Conservation (phyloP, 2,888 invertebrate genomes). For the Nephrocerus scutellatus region DNA sequence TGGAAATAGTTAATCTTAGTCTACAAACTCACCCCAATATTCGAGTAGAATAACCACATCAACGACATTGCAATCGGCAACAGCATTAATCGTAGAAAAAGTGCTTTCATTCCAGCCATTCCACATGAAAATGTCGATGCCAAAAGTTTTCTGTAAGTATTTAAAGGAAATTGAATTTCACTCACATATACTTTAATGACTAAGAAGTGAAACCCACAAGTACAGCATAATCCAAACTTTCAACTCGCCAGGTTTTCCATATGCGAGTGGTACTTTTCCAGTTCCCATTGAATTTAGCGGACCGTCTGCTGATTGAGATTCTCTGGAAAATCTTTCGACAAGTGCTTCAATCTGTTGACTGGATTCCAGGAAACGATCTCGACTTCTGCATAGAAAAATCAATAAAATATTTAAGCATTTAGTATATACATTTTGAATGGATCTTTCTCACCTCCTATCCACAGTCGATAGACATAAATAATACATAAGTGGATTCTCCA, state of each 20-base stretch:
- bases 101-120: slow-evolving; percentile 65
- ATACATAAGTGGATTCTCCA: slow-evolving; percentile 97
- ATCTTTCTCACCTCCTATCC: slow-evolving; percentile 47
- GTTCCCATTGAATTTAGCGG: slow-evolving; percentile 53
- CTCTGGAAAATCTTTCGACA: slow-evolving; percentile 84
- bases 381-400: slow-evolving; percentile 51
- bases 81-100: slow-evolving; percentile 66
- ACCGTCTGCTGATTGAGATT: slow-evolving; percentile 63
- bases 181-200: slow-evolving; percentile 17
- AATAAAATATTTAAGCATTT: not conserved
- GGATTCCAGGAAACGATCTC: slow-evolving; percentile 88
- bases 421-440: not conserved
- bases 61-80: slow-evolving; percentile 71
- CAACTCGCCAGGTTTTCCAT: slow-evolving; percentile 64
- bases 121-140: slow-evolving; percentile 74
- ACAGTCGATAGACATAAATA: slow-evolving; percentile 65
- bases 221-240: slow-evolving; percentile 64
- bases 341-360: slow-evolving; percentile 87
- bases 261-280: slow-evolving; percentile 66
- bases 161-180: slow-evolving; percentile 1
- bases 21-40: slow-evolving; percentile 41
- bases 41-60: slow-evolving; percentile 69
- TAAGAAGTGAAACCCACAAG: slow-evolving; percentile 49
- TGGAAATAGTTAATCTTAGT: too few relatives aligned
- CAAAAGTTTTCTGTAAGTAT: slow-evolving; percentile 57